These are phyloP conservation scores for Enteromius paludinosus DNA, from an alignment of 2,797 vertebrate species.

Conservation along the genomic window DNA sequence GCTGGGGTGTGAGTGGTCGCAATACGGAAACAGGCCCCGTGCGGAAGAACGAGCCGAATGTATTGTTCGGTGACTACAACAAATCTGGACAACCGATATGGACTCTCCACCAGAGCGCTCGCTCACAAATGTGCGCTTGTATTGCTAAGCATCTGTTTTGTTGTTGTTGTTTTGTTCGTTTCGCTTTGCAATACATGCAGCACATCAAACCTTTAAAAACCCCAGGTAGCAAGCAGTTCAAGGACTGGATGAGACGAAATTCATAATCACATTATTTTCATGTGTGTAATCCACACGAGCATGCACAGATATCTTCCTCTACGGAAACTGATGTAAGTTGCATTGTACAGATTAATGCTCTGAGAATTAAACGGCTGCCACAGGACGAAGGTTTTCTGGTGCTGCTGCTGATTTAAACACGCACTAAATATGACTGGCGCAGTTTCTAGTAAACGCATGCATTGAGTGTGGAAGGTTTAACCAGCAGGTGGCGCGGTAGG, in stretches of 20 bases:
- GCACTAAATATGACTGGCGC: background rate
- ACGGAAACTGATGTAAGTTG: background rate
- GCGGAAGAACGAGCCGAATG: conserved; percentile 70
- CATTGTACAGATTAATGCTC: conserved; percentile 14
- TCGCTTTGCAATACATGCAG: conserved; percentile 28
- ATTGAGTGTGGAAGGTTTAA: background rate
- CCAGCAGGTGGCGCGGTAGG: conserved; percentile 19
- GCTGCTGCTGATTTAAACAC: background rate
- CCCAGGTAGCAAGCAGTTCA: background rate
- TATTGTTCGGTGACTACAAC: conserved; percentile 51
- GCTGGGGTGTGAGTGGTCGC: conserved; percentile 80
- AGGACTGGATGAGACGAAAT: background rate
- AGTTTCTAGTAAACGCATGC: background rate
- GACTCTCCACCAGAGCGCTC: conserved; percentile 64
- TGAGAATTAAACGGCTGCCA: conserved; percentile 19
- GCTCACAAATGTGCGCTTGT: conserved; percentile 63
- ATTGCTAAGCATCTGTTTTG: conserved; percentile 19
- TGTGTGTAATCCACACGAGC: conserved; percentile 33
- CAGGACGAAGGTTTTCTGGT: background rate
- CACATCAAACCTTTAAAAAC: conserved; percentile 32
- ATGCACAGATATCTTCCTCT: conserved; percentile 29
- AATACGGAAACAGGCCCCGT: conserved; percentile 69
- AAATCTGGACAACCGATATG: conserved; percentile 66
- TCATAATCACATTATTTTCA: conserved; percentile 7
- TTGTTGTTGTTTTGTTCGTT: background rate